Evolutionary conservation across 2,888 invertebrate species (phyloP).

Genomic region (Tortrix viridana): DNA sequence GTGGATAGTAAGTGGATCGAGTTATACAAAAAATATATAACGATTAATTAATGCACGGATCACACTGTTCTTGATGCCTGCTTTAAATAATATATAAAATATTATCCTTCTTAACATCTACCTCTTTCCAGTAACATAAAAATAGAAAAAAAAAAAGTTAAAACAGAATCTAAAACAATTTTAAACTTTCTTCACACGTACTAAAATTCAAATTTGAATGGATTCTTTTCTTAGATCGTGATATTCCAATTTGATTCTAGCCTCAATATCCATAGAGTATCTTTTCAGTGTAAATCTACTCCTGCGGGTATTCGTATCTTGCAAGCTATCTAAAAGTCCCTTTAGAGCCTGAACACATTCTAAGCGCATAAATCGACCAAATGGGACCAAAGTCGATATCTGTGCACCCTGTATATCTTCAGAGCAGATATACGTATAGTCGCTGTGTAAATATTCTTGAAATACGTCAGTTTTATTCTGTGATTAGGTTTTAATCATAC

Average conservation of each 20-base stretch:
- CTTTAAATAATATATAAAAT: too few species aligned
- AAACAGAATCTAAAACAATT: background rate
- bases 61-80: too few species aligned
- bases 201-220: background rate
- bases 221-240: background rate
- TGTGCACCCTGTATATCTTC: slow-evolving; percentile 19
- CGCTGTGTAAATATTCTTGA: slow-evolving; percentile 2
- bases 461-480: background rate
- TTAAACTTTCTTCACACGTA: background rate
- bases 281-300: background rate
- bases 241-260: background rate
- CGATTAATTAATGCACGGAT: too few species aligned
- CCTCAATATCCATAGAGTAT: background rate
- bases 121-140: too few species aligned
- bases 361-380: slow-evolving; percentile 31
- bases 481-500: too few species aligned
- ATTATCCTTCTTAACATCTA: too few species aligned
- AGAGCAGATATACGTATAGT: slow-evolving; percentile 6
- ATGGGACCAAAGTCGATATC: slow-evolving; percentile 30
- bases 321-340: slow-evolving; percentile 31
- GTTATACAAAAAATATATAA: too few species aligned
- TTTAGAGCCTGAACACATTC: slow-evolving; percentile 27
- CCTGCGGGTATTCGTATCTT: background rate
- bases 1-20: too few species aligned
- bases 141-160: too few species aligned